phyloP scores from a whole-genome alignment of 2,113 vertebrate species.

The Phocoena phocoena region DNA sequence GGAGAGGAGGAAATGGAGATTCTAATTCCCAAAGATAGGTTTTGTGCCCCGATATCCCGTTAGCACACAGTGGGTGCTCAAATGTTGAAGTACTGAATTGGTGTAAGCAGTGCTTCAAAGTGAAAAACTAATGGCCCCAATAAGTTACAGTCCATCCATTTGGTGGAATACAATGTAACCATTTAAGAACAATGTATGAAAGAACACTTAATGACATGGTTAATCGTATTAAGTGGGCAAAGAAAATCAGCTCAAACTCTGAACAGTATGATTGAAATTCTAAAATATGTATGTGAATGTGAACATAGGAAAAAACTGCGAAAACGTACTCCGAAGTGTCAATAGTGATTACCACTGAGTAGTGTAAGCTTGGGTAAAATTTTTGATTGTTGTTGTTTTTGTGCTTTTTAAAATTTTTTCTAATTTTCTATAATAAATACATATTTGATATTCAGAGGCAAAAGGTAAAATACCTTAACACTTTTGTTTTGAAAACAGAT shows the following conservation, averaged over 20 bases:
- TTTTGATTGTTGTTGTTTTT: background rate
- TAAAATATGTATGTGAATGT: background rate
- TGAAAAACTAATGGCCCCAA: background rate
- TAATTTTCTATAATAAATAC: background rate
- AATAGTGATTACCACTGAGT: background rate
- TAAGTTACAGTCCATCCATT: background rate
- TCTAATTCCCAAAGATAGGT: background rate
- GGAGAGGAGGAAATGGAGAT: background rate
- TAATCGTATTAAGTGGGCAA: background rate
- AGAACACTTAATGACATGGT: background rate
- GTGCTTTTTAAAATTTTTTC: background rate
- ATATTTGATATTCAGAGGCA: conserved; percentile 1
- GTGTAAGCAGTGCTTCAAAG: background rate
- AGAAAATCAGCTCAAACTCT: background rate
- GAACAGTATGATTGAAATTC: background rate
- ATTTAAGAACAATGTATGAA: background rate
- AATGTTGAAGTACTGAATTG: background rate
- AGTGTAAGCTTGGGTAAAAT: background rate
- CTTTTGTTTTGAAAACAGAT: conserved; percentile 30
- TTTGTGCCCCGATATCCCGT: background rate
- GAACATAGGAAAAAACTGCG: background rate
- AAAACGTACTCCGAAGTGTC: background rate
- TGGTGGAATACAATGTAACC: background rate
- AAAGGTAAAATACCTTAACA: background rate
- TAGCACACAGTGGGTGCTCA: background rate